Evolutionary conservation across 2,113 vertebrate species (phyloP), one percentile per base, ranked within the genome.

Genomic region (Silurus asotus): DNA sequence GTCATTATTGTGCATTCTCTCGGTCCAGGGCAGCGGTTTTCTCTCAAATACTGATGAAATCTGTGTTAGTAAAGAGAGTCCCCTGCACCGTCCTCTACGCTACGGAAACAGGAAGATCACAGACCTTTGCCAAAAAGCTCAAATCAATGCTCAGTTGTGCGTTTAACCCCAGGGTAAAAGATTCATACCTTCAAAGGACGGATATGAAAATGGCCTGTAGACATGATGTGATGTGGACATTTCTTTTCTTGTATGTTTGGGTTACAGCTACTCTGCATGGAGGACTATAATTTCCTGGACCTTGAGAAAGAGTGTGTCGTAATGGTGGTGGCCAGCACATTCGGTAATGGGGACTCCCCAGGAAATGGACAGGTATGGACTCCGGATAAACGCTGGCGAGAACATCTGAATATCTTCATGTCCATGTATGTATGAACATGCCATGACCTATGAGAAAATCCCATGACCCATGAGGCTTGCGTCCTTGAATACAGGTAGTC

Each of bases 291-390:
- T 11, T 88, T 95, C 77, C 81, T 61, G 84, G 86, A 93, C 55
- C 87, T 96, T 88, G 94, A 95, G 69, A 86, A 92, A 14, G 96
- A 97, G 91, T 88, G 88, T 1, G 93, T 97, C 6, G 90, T 97
- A 19, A 58, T 97, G 86, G 94, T 97, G 86, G 95, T 97, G 87
- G 95, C 95, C 4, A 97, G 96, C 91, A 97, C 96, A 0, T 97
- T 97, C 74, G 96, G 96, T 84, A 97, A 95, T 3, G 96, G 96
- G 84, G 95, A 96, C 84, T 93, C 93, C 70, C 96, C 96, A 2
- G 90, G 92, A 86, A 97, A 97, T 0, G 96, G 96, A 87, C 94
- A 96, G 95, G 96, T 97, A 90, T 84, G 77, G 58, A 58, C 48
- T 48, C 45, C 37, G 37, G 37, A 37, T 37, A 37, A 37, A 37